Evolutionary conservation across 2,888 invertebrate species (phyloP).

Genomic region (Hydropsyche betteni): DNA sequence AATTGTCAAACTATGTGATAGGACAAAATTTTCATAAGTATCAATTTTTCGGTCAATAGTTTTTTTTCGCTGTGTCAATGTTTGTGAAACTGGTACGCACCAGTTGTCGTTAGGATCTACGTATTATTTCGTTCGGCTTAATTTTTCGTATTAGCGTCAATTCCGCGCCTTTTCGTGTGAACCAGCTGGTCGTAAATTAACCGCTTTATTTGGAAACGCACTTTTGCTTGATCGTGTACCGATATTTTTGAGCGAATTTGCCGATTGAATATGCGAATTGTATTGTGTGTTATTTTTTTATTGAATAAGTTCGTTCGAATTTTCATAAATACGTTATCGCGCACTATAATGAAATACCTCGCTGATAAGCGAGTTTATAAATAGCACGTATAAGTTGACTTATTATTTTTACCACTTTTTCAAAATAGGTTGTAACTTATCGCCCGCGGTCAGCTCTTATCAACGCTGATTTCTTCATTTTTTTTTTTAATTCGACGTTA

Average conservation of each 20-base stretch:
- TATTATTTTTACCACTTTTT: constrained; percentile 20
- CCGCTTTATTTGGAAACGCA: not conserved
- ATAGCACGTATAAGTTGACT: constrained; percentile 1
- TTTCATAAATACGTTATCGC: too few relatives aligned
- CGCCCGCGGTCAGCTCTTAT: not conserved
- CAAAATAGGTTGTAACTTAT: constrained; percentile 11
- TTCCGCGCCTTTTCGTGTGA: not conserved
- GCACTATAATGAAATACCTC: not conserved
- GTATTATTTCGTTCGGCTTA: not conserved
- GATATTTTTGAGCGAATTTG: too few relatives aligned
- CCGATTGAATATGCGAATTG: too few relatives aligned
- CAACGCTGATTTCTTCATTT: not conserved
- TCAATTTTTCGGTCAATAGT: too few relatives aligned
- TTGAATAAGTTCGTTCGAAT: too few relatives aligned
- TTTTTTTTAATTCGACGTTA: not conserved
- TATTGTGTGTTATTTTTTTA: too few relatives aligned
- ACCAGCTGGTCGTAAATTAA: constrained; percentile 18
- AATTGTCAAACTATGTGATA: too few relatives aligned
- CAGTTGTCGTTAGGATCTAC: not conserved
- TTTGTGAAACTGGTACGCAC: not conserved
- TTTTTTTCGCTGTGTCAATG: too few relatives aligned
- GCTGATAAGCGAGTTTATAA: not conserved
- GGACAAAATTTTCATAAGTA: too few relatives aligned
- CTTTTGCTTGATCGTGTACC: too few relatives aligned
- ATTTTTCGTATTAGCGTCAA: constrained; percentile 19